phyloP scores from a whole-genome alignment of 2,113 vertebrate genomes.

The Hoplias malabaricus region DNA sequence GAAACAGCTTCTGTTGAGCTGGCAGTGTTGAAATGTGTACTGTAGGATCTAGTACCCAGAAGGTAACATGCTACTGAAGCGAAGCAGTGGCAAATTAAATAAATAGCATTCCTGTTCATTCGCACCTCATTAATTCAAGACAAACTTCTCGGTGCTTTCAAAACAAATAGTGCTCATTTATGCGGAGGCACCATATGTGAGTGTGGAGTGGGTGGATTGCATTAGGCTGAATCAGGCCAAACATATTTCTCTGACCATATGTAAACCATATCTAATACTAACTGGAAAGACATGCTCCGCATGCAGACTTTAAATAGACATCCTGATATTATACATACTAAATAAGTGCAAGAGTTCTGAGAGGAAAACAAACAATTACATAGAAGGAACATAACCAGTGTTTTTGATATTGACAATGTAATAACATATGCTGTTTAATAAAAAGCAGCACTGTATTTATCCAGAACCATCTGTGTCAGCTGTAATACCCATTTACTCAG shows the following conservation, averaged over 20 bases:
- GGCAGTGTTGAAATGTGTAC: neutral
- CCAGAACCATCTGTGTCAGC: neutral
- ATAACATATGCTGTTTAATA: neutral
- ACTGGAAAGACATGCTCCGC: neutral
- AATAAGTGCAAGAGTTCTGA: conserved; percentile 2
- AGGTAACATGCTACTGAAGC: neutral
- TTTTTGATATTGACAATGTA: neutral
- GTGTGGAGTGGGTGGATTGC: conserved; percentile 29
- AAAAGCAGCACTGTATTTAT: neutral
- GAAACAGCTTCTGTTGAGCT: neutral
- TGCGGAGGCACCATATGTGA: conserved; percentile 24
- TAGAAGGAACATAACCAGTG: neutral
- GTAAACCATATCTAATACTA: neutral
- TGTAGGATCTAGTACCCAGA: neutral
- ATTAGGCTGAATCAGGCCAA: conserved; percentile 4
- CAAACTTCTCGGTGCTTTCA: conserved; percentile 21
- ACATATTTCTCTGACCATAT: conserved; percentile 23
- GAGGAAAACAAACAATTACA: neutral
- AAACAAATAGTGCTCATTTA: conserved; percentile 33
- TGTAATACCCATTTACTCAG: neutral
- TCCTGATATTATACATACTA: neutral
- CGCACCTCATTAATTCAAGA: conserved; percentile 19
- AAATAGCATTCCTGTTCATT: conserved; percentile 17
- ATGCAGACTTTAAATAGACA: neutral
- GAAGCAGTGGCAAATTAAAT: neutral